Base-by-base conservation (phyloP, 1,140 invertebrate genomes). In the Hypothenemus hampei region DNA sequence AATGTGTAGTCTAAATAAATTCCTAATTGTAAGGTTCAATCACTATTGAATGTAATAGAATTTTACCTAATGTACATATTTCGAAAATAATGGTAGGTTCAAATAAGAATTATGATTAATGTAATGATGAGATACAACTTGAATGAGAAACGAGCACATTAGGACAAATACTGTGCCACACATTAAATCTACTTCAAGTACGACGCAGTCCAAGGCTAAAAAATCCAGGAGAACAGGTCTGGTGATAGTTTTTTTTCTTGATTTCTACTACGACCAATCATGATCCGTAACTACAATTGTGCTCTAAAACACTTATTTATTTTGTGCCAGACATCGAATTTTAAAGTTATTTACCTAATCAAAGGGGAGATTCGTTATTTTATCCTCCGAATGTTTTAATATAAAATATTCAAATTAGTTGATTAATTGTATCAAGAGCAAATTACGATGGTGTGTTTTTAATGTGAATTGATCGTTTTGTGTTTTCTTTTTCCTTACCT, bases 401-500 rank as follows among this genome's bases (percentile, higher is more conserved):
- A 48, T 62, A 63, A 66, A 59, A 66, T 52, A 61, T 57, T 18
- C 60, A 16, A 39, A 63, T 65, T 66, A 66, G 60, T 66, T 58
- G 13, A 50, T 55, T 56, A 33, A 26, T 20, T 36, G 21, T 60
- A 60, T 60, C 51, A 48, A 48, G 48, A 69, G 68, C 68, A 63
- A 64, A 65, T 69, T 69, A 61, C 67, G 67, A 69, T 69, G 67
- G 67, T 67, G 66, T 68, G 54, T 57, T 57, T 57, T 37, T 40
- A 49, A 46, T 41, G 46, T 41, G 44, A 56, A 56, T 5, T 18
- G 16, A 44, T 43, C 16, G 24, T 20, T 43, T 21, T 13, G 20
- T 4, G 50, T 58, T 37, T 40, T 46, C 26, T 39, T 36, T 36
- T 19, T 49, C 75, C 78, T 82, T 87, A 93, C 91, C 90, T 84